A percentile compares a stretch with the other conserved stretches of the same genome.
Evolutionary conservation across 2,888 invertebrate genomes (phyloP).

Genomic region (Barypeithes pellucidus): DNA sequence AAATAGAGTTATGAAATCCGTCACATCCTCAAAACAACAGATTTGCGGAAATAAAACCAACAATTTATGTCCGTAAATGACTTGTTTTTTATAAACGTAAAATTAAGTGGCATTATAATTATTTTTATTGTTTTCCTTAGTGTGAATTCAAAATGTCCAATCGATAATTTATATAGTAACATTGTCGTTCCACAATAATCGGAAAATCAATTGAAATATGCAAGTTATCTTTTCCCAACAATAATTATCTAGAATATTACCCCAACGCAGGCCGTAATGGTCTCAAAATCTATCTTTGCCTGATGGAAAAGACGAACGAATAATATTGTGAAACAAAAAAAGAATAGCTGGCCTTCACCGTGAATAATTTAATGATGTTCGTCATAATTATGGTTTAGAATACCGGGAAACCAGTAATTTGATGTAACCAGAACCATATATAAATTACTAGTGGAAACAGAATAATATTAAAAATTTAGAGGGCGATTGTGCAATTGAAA

Average conservation of each 20-base stretch:
- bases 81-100: too few species aligned
- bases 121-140: neutral
- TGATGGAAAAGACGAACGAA: neutral
- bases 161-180: too few species aligned
- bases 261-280: neutral
- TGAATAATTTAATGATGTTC: constrained; percentile 22
- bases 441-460: constrained; percentile 4
- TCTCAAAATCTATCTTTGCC: neutral
- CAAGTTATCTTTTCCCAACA: too few species aligned
- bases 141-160: neutral
- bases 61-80: neutral
- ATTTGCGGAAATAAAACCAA: constrained; percentile 21
- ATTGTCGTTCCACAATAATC: too few species aligned
- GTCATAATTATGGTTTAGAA: constrained; percentile 8
- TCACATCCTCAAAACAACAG: constrained; percentile 14
- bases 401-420: constrained; percentile 8
- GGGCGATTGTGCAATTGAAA: neutral
- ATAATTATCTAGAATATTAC: too few species aligned
- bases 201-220: too few species aligned
- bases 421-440: constrained; percentile 6
- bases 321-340: neutral
- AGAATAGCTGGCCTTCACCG: constrained; percentile 7
- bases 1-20: constrained; percentile 6
- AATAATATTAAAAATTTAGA: constrained; percentile 15
- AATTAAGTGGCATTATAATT: neutral